Evolutionary conservation across 2,888 invertebrate species (phyloP), one percentile per base, ranked within the genome.

Genomic region (Boloria euphrosyne): DNA sequence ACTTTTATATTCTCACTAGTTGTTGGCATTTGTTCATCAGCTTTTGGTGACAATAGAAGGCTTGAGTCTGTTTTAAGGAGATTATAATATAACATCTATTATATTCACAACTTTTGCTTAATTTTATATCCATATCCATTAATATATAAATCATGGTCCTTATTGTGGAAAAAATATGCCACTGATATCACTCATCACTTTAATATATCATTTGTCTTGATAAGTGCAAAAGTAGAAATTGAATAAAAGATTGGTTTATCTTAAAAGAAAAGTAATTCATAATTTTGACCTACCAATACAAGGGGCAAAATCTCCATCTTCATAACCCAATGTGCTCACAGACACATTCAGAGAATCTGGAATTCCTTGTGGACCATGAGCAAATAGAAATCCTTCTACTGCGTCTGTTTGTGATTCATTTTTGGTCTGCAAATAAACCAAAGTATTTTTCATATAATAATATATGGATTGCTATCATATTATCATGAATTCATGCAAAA

Each of bases 21-120:
- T 65, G 70, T 61, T 43, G 77, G 75, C 62, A 80, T 71, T 50
- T 80, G 74, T 55, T 81, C 57, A 70, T 90, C 86, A 65, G 84
- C 87, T 76, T 90, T 91, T 47, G 91, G 91, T 49, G 91, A 91
- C 53, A 89, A 73, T 59, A 91, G 80, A 17, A 90, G 76, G 72
- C 82, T 89, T 53, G 89, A 80, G 80, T 91, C 90, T 90, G 74
- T 54, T 81, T 79, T 65, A 50, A 53, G 50, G 38, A 46, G 6
- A 60, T 38, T 18, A 31, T 27, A 5, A 14, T 31, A 47, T 46
- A 38, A 27, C 13, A 51, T 38, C 31, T 38, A 38, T 2, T 38
- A 10, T 38, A 10, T 38, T 38, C 7, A 10, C 10, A 38, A 38
- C 7, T 38, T 38, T 7, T 7, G 31, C 31, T 10, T 10, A 38